These are phyloP conservation scores for Eubucco bourcierii DNA, from an alignment of 2,113 vertebrate genomes.

Conservation along the genomic window DNA sequence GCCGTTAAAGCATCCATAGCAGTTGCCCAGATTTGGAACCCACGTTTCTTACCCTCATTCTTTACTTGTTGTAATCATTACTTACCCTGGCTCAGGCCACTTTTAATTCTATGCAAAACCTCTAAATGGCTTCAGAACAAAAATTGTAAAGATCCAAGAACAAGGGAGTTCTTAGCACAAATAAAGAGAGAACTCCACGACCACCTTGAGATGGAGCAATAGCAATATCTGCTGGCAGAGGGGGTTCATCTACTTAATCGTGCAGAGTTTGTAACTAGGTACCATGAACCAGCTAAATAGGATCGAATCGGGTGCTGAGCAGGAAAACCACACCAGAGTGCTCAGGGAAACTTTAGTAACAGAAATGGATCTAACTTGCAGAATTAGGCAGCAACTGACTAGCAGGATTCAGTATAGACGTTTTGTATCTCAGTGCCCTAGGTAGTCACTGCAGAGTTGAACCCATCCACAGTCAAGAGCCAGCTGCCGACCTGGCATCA, in stretches of 20 bases:
- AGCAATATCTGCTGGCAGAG: background rate
- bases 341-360: background rate
- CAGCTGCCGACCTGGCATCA: background rate
- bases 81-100: fast-evolving
- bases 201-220: fast-evolving
- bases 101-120: fast-evolving
- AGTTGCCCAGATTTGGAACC: fast-evolving
- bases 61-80: fast-evolving
- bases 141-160: fast-evolving
- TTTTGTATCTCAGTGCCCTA: background rate
- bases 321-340: background rate
- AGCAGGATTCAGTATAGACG: fast-evolving
- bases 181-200: background rate
- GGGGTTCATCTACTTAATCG: background rate
- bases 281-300: background rate
- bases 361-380: background rate
- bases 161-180: background rate
- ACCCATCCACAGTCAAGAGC: background rate
- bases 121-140: background rate
- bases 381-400: background rate
- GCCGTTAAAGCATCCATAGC: fast-evolving
- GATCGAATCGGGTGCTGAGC: background rate
- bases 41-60: fast-evolving
- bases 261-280: background rate
- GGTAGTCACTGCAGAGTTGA: background rate